These are phyloP conservation scores for Danio tinwini DNA, from an alignment of 2,797 vertebrate genomes.

Conservation along the genomic window DNA sequence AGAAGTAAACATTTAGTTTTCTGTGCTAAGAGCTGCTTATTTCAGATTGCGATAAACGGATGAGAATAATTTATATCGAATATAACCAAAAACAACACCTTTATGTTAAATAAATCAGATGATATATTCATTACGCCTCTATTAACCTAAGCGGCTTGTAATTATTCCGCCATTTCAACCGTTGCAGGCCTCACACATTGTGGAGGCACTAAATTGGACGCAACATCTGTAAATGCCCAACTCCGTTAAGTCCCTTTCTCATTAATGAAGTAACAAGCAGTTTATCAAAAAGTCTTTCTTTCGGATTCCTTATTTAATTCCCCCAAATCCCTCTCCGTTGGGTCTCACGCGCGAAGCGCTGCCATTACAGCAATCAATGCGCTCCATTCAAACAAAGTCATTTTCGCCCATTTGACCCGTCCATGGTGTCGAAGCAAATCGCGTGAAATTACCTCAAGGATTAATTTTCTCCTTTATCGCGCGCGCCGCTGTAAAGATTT, in stretches of 20 bases:
- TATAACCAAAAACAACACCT: neutral
- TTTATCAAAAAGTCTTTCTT: conserved; percentile 82
- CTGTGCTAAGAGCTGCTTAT: neutral
- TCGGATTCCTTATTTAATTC: conserved; percentile 62
- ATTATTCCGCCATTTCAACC: conserved; percentile 77
- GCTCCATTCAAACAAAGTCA: conserved; percentile 76
- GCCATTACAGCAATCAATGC: conserved; percentile 88
- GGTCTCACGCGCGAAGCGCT: conserved; percentile 75
- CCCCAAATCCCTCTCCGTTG: conserved; percentile 67
- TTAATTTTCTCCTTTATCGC: conserved; percentile 83
- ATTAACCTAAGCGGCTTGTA: conserved; percentile 69
- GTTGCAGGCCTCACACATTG: conserved; percentile 70
- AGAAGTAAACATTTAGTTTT: conserved; percentile 9
- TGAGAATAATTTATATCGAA: neutral
- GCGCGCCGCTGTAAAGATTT: conserved; percentile 74
- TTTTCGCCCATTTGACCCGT: conserved; percentile 83
- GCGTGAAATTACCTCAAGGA: conserved; percentile 90
- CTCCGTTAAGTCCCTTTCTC: conserved; percentile 78
- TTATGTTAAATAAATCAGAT: conserved; percentile 10
- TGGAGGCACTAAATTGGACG: conserved; percentile 79
- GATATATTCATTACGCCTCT: conserved; percentile 38
- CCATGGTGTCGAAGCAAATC: conserved; percentile 84
- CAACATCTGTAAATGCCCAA: conserved; percentile 80
- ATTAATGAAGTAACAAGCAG: conserved; percentile 88
- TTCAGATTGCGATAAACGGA: neutral